Evolutionary conservation across 2,113 vertebrate species (phyloP).

Genomic region (Bubo scandiacus): DNA sequence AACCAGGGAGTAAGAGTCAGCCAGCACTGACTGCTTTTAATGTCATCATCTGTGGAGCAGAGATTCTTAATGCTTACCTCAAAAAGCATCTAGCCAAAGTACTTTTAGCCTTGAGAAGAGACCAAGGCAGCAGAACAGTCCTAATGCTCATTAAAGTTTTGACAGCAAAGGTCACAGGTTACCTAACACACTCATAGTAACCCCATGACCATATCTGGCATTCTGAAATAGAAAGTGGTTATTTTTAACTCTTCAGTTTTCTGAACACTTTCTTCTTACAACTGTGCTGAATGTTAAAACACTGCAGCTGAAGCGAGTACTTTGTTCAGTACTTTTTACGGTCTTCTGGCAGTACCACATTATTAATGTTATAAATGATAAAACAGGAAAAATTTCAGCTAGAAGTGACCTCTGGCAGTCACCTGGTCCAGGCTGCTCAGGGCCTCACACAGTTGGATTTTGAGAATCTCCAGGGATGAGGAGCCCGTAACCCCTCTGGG

Average conservation of each 20-base stretch:
- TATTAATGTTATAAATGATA: rapidly evolving
- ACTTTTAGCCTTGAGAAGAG: neutral
- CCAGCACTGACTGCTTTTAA: neutral
- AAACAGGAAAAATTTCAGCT: neutral
- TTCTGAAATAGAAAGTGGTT: neutral
- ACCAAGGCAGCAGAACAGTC: neutral
- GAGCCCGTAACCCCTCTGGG: neutral
- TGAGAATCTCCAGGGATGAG: neutral
- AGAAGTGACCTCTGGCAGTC: rapidly evolving
- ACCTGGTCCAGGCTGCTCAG: neutral
- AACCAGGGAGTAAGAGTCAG: neutral
- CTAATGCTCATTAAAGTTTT: neutral
- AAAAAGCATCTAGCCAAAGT: slow-evolving; percentile 28
- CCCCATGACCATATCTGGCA: rapidly evolving
- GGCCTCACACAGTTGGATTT: rapidly evolving
- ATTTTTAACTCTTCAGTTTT: neutral
- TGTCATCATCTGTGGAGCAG: neutral
- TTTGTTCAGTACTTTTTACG: rapidly evolving
- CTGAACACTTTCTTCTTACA: neutral
- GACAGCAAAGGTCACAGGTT: neutral
- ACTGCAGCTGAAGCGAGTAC: neutral
- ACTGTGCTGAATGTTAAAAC: neutral
- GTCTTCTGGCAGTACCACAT: neutral
- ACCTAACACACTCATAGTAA: neutral
- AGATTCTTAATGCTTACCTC: neutral